These are phyloP conservation scores for Lacerta agilis DNA, from an alignment of 2,797 vertebrate species.

Conservation along the genomic window DNA sequence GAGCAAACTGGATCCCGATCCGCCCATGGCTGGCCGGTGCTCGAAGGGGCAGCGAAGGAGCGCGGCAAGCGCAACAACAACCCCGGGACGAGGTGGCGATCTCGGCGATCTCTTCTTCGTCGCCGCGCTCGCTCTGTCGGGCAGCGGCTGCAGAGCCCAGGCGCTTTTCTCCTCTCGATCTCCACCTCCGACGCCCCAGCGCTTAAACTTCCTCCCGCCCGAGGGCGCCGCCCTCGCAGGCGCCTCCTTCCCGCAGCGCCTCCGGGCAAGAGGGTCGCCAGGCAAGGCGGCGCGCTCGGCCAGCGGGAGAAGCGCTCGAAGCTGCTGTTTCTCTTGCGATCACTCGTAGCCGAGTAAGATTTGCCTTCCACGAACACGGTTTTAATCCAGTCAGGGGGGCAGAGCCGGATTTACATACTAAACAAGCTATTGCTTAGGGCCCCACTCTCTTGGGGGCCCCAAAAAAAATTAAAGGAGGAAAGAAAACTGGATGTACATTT, in stretches of 20 bases:
- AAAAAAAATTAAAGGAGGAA: no score
- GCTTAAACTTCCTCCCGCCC: conserved; percentile 57
- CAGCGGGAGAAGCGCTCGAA: neutral
- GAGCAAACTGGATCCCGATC: conserved; percentile 84
- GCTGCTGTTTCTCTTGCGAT: neutral
- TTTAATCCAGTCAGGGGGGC: no score
- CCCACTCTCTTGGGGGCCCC: no score
- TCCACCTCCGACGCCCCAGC: neutral
- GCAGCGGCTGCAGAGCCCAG: neutral
- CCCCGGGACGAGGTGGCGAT: neutral
- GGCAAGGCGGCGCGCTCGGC: neutral
- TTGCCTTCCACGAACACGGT: no score
- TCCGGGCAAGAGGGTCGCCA: conserved; percentile 17
- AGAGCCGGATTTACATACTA: no score
- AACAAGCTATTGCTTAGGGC: no score
- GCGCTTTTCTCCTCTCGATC: neutral
- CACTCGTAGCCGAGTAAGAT: no score
- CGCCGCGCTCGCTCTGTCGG: neutral
- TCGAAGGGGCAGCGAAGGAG: neutral
- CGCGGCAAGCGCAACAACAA: neutral
- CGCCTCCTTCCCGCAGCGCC: conserved; percentile 58
- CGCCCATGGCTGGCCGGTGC: conserved; percentile 80
- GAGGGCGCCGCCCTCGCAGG: conserved; percentile 52
- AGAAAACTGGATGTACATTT: no score
- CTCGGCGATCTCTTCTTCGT: neutral